Conservation (phyloP, 2,797 vertebrate genomes). For the Alosa sapidissima region DNA sequence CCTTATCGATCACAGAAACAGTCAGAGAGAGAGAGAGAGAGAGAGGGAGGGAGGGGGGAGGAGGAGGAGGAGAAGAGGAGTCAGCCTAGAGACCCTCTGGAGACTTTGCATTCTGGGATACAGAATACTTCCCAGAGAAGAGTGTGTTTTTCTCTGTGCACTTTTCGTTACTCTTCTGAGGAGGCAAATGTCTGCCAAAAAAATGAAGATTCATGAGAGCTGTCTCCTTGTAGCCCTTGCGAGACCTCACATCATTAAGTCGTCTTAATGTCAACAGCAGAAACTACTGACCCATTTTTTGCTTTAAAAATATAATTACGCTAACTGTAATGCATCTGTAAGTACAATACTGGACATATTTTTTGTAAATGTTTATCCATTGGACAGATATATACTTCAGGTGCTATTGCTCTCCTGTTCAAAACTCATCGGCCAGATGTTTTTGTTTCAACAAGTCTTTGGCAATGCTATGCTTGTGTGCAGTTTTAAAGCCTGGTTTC, state of each 20-base stretch:
- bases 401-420: neutral
- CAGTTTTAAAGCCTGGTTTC: neutral
- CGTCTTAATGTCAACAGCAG: slow-evolving; percentile 8
- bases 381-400: neutral
- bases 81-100: neutral
- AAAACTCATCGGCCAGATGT: slow-evolving; percentile 1
- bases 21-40: neutral
- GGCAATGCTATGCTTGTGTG: neutral
- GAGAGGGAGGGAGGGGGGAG: neutral
- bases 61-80: neutral
- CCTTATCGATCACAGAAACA: slow-evolving; percentile 49
- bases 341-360: neutral
- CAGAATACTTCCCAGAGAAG: neutral
- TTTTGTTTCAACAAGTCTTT: neutral
- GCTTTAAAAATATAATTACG: neutral
- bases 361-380: neutral
- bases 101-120: neutral
- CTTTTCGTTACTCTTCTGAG: neutral
- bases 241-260: slow-evolving; percentile 22
- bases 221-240: neutral
- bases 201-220: neutral
- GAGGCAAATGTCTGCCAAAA: neutral
- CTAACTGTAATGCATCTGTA: neutral
- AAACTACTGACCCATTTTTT: slow-evolving; percentile 2
- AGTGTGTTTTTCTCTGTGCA: neutral